Evolutionary conservation across 1,140 invertebrate species (phyloP), one percentile per base, ranked within the genome.

Genomic region (Hetaerina americana): DNA sequence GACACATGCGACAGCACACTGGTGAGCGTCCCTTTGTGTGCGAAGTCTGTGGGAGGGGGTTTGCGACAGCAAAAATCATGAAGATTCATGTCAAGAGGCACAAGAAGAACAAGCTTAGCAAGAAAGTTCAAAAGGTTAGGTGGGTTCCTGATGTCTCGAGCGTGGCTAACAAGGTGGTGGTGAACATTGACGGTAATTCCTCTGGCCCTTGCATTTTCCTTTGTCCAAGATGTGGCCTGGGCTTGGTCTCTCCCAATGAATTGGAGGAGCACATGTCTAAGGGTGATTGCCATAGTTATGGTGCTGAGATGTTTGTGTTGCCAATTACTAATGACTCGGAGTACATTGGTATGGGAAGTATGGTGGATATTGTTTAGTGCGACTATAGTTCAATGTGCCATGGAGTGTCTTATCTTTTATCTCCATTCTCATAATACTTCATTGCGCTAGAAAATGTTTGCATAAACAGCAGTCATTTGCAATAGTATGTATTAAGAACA

Each of bases 11-110:
- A 15, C 27, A 27, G 1, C 72, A 72, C 26, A 26, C 68, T 12
- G 68, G 49, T 1, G 68, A 70, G 66, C 67, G 72, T n/a, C 72
- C 72, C 15, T 70, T 66, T 15, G n/a, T 24, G 6, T 72, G 72
- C 22, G 31, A 2, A 0, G 28, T 24, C 26, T 72, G 72, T 25
- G 40, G 40, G 2, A 57, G 22, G 40, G 22, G 40, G 15, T 57
- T 57, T 12, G 15, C 40, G 2, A 57, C 40, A 10, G 22, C 22
- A n/a, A 57, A 57, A 10, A 57, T 57, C 15, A 57, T 57, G 40
- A 57, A n/a, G 10, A 5, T n/a, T 12, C 40, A 57, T 10, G 40
- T n/a, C 40, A 57, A 57, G 40, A 57, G 40, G 40, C 40, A 57
- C 10, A n/a, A n/a, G n/a, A n/a, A n/a, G n/a, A n/a, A n/a, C n/a